Evolutionary conservation across 2,797 vertebrate species (phyloP).

Genomic region (Cetoscarus ocellatus): DNA sequence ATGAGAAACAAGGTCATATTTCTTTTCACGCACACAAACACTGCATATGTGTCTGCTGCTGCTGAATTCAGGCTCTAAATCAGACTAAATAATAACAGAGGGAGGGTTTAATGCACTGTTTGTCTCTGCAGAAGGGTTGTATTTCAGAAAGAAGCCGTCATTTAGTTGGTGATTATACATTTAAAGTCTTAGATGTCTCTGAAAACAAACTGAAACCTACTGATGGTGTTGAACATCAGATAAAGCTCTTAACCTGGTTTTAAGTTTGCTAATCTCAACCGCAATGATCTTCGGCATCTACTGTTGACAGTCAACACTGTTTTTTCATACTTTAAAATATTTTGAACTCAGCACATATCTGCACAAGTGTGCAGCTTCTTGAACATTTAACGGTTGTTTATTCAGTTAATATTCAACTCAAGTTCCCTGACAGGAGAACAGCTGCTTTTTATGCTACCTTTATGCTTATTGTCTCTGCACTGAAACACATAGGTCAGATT

Average conservation of each 20-base stretch:
- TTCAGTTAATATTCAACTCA: no score
- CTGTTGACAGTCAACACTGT: no score
- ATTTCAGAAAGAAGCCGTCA: not conserved
- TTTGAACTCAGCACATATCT: no score
- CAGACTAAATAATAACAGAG: not conserved
- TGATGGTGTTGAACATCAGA: not conserved
- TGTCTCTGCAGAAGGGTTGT: not conserved
- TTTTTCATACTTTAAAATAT: no score
- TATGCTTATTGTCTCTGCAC: no score
- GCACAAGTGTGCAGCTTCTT: no score
- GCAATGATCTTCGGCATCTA: no score
- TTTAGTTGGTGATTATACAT: not conserved
- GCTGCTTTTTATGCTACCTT: no score
- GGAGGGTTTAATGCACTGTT: not conserved
- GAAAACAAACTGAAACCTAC: not conserved
- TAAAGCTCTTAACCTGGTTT: not conserved
- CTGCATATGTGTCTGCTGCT: not conserved
- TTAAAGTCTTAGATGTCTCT: not conserved
- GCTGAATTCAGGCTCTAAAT: not conserved
- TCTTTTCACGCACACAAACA: constrained; percentile 37
- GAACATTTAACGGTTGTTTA: no score
- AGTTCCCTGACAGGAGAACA: no score
- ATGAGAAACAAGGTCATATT: constrained; percentile 60
- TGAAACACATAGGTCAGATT: no score
- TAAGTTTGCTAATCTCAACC: not conserved